Evolutionary conservation across 1,140 invertebrate genomes (phyloP).

Genomic region (Campoletis sonorensis): DNA sequence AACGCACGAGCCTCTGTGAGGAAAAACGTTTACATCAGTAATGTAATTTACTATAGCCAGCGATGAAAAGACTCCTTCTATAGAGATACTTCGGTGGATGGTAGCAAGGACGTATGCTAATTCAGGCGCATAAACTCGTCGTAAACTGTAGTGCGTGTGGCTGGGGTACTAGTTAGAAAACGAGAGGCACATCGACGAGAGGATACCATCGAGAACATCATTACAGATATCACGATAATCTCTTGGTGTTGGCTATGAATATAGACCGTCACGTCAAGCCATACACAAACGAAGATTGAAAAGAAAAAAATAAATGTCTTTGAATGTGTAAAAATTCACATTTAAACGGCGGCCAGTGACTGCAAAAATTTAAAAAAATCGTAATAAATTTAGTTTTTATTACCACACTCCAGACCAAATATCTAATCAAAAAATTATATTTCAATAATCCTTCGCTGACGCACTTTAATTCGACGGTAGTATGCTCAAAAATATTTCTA

Average conservation of each 20-base stretch:
- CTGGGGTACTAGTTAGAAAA: not conserved
- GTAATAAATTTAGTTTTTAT: too few species aligned
- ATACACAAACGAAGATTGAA: not conserved
- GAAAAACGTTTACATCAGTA: slow-evolving; percentile 2
- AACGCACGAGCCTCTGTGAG: not conserved
- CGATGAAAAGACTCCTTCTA: not conserved
- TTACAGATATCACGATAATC: slow-evolving; percentile 39
- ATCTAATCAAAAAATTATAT: too few species aligned
- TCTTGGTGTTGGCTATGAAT: not conserved
- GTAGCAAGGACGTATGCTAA: slow-evolving; percentile 55
- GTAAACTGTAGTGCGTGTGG: slow-evolving; percentile 33
- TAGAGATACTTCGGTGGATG: slow-evolving; percentile 16
- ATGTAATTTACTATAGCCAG: slow-evolving; percentile 13
- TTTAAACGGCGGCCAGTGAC: too few species aligned
- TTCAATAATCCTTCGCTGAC: too few species aligned
- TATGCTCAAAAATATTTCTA: too few species aligned
- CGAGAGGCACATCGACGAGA: slow-evolving; percentile 1
- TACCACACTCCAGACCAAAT: too few species aligned
- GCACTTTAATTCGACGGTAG: too few species aligned
- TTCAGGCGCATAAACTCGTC: slow-evolving; percentile 47
- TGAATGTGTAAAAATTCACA: too few species aligned
- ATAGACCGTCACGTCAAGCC: not conserved
- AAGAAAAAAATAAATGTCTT: too few species aligned
- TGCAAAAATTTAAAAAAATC: too few species aligned
- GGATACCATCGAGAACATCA: slow-evolving; percentile 35